Conservation (phyloP, 2,797 vertebrate species). For the Sebastes kiyomatsui region DNA sequence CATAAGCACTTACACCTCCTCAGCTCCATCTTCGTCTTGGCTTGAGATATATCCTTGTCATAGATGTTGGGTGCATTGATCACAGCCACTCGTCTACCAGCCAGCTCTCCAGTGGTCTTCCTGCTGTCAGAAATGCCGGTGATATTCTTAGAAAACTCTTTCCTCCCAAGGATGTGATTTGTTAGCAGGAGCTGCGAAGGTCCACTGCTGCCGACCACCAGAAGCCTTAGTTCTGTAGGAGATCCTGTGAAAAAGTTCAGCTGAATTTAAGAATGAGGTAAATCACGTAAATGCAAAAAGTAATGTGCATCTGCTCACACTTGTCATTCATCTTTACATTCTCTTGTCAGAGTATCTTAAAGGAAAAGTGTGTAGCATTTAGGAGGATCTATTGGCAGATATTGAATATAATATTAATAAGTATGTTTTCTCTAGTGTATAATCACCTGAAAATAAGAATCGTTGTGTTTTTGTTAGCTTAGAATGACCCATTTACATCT, state of each 20-base stretch:
- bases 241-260: constrained; percentile 49
- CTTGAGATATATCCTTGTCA: constrained; percentile 72
- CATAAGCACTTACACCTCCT: constrained; percentile 78
- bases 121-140: constrained; percentile 64
- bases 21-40: constrained; percentile 78
- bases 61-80: constrained; percentile 80
- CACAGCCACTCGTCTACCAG: constrained; percentile 72
- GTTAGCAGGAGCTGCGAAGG: constrained; percentile 77
- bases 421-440: too few species aligned
- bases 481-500: too few species aligned
- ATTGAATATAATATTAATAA: too few species aligned
- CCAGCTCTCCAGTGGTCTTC: constrained; percentile 72
- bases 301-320: not conserved
- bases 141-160: constrained; percentile 70
- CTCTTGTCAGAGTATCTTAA: not conserved
- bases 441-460: too few species aligned
- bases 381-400: too few species aligned
- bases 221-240: constrained; percentile 73
- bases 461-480: too few species aligned
- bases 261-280: not conserved
- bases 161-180: constrained; percentile 77
- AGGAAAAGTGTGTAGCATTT: too few species aligned
- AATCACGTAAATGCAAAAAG: not conserved
- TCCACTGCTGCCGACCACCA: constrained; percentile 80
- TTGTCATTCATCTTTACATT: not conserved